A percentile compares a stretch with the other conserved stretches of the same genome.
These are phyloP conservation scores for Diuraphis noxia DNA, from an alignment of 1,140 invertebrate genomes.

Conservation along the genomic window DNA sequence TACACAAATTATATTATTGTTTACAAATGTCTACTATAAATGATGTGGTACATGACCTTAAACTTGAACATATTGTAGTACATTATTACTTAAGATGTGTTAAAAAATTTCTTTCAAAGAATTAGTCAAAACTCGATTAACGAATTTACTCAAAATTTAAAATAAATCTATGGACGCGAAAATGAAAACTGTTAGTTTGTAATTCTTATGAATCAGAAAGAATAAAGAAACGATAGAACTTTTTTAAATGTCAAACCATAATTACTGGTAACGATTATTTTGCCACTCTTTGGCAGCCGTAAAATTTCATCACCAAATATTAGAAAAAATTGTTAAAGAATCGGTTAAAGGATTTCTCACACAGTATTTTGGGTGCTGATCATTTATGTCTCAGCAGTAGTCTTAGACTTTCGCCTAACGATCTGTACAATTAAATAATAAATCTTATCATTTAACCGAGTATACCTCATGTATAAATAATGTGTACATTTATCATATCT, in stretches of 20 bases:
- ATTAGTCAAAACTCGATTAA: neutral
- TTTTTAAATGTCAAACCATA: neutral
- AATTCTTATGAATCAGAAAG: neutral
- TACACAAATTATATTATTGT: too few relatives aligned
- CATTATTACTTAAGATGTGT: neutral
- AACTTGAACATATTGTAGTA: too few relatives aligned
- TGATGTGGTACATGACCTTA: too few relatives aligned
- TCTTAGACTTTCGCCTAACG: neutral
- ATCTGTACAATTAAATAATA: neutral
- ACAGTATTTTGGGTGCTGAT: neutral
- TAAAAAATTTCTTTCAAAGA: neutral
- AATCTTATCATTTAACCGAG: neutral
- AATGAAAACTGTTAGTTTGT: neutral
- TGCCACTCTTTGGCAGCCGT: neutral
- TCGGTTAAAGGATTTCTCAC: neutral
- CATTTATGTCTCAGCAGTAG: neutral
- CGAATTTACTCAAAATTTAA: neutral
- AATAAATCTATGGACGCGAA: neutral
- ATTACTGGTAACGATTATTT: neutral
- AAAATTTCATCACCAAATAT: neutral
- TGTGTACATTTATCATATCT: neutral
- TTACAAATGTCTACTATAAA: too few relatives aligned
- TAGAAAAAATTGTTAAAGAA: neutral
- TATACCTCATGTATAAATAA: neutral
- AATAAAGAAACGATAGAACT: neutral